Percentiles rank a stretch among this genome's conserved stretches.
Conservation (phyloP, 2,113 vertebrate genomes). For the Macquaria ambigua region DNA sequence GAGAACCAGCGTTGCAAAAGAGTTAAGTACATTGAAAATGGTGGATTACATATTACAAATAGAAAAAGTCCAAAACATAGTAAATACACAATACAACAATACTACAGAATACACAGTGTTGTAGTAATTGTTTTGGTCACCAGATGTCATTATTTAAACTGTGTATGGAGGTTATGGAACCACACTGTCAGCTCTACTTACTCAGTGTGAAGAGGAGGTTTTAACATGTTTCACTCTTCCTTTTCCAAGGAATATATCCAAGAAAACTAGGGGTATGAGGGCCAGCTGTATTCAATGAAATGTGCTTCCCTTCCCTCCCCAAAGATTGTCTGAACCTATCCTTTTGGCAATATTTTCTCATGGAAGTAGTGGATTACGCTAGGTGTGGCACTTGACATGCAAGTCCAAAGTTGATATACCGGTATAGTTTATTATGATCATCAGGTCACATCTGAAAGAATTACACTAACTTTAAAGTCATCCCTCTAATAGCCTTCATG, state of each 20-base stretch:
- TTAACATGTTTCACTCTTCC: neutral
- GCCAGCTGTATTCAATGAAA: neutral
- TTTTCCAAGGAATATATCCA: neutral
- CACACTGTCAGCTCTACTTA: neutral
- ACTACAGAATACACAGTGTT: neutral
- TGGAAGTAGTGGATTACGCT: neutral
- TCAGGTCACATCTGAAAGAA: neutral
- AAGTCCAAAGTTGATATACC: neutral
- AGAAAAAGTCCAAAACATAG: neutral
- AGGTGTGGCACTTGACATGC: neutral
- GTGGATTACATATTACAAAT: neutral
- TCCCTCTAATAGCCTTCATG: neutral
- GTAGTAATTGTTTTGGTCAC: conserved; percentile 6
- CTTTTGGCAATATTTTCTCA: neutral
- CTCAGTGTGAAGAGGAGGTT: neutral
- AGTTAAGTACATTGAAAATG: neutral
- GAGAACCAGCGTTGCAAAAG: neutral
- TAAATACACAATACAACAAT: neutral
- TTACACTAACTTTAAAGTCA: neutral
- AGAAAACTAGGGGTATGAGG: too few relatives aligned
- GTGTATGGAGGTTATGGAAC: neutral
- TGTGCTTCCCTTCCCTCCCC: neutral
- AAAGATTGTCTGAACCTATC: neutral
- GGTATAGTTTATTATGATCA: neutral
- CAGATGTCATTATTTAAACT: conserved; percentile 8